Evolutionary conservation across 2,113 vertebrate species (phyloP).

Genomic region (Trematomus loennbergii): DNA sequence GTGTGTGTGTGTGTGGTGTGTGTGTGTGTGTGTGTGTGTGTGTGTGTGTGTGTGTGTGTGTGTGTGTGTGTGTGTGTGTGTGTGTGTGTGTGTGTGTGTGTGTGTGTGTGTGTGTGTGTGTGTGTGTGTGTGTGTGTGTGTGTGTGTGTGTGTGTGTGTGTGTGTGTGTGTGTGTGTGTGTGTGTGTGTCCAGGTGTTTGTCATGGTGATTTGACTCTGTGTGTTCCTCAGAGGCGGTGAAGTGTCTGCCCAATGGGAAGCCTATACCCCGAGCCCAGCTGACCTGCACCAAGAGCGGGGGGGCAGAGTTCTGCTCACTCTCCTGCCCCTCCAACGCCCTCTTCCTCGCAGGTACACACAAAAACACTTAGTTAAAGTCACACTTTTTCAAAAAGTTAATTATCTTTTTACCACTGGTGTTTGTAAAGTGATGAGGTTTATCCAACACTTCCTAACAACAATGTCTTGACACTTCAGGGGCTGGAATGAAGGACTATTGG

Average conservation of each 20-base stretch:
- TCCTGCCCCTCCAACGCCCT: conserved; percentile 91
- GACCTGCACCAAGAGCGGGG: conserved; percentile 88
- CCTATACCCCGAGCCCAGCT: conserved; percentile 87
- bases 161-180: conserved; percentile 12
- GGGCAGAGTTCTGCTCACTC: conserved; percentile 91
- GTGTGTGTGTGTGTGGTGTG: background rate
- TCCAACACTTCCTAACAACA: no score
- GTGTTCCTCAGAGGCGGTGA: conserved; percentile 89
- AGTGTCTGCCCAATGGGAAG: conserved; percentile 89
- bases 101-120: conserved; percentile 7
- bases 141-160: conserved; percentile 30
- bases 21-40: conserved; percentile 18
- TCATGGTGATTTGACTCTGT: conserved; percentile 70
- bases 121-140: background rate
- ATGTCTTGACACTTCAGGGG: background rate
- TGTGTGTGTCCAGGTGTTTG: conserved; percentile 39
- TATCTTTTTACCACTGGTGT: no score
- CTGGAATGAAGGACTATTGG: background rate
- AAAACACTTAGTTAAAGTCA: background rate
- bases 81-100: conserved; percentile 23
- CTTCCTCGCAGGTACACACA: conserved; percentile 89
- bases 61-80: conserved; percentile 30
- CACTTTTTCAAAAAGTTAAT: no score
- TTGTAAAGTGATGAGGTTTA: no score
- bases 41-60: background rate